phyloP scores from a whole-genome alignment of 2,888 invertebrate genomes.

The Eupithecia centaureata region DNA sequence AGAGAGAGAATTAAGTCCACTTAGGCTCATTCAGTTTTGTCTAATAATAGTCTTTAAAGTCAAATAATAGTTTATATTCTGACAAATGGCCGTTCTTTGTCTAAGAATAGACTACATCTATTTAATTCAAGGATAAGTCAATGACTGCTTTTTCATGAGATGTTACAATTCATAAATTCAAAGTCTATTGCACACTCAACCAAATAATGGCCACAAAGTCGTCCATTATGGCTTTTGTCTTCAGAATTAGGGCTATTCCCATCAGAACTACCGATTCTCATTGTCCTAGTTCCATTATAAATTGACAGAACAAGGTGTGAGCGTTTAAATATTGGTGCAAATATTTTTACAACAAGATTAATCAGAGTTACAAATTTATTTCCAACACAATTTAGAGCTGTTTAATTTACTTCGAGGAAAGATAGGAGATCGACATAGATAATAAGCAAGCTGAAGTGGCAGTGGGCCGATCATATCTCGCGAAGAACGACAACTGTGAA shows the following conservation, averaged over 20 bases:
- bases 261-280: slow-evolving; percentile 11
- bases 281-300: slow-evolving; percentile 15
- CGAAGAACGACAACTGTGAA: no score
- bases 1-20: no score
- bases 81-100: not conserved
- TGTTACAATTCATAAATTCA: slow-evolving; percentile 11
- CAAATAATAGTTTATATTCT: slow-evolving; percentile 2
- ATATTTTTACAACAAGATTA: slow-evolving; percentile 3
- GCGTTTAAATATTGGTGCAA: slow-evolving; percentile 17
- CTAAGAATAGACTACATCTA: slow-evolving; percentile 9
- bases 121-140: slow-evolving; percentile 13
- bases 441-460: no score
- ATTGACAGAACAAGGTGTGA: slow-evolving; percentile 25
- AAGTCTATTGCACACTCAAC: slow-evolving; percentile 10
- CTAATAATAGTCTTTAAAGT: no score
- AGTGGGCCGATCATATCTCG: no score
- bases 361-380: not conserved
- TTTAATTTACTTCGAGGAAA: no score
- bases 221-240: not conserved
- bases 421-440: no score
- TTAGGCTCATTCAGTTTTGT: not conserved
- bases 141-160: slow-evolving; percentile 11
- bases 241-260: slow-evolving; percentile 11
- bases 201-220: not conserved
- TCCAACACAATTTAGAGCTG: no score